Conservation (phyloP, 1,140 invertebrate genomes). For the Cydia pomonella region DNA sequence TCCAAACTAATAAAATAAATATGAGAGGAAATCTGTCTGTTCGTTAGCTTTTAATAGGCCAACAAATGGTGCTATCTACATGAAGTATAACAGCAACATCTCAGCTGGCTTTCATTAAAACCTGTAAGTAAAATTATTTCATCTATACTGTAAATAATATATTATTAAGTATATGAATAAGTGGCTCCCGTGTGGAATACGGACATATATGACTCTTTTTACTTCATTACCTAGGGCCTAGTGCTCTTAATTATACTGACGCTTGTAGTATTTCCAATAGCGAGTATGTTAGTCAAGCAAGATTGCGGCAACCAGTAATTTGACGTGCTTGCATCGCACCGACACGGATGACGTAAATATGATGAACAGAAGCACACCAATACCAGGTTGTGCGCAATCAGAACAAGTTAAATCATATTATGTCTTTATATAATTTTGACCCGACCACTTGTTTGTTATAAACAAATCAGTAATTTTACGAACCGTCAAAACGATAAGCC, state of each 20-base stretch:
- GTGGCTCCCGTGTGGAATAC: too few species aligned
- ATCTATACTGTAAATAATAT: too few species aligned
- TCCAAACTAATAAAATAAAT: neutral
- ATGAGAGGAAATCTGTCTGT: slow-evolving; percentile 1
- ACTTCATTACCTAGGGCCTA: neutral
- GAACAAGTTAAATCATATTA: too few species aligned
- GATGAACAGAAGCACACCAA: slow-evolving; percentile 39
- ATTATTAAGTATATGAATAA: too few species aligned
- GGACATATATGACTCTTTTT: neutral
- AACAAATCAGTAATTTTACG: too few species aligned
- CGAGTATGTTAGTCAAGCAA: slow-evolving; percentile 44
- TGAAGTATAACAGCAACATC: neutral
- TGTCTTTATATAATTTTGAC: too few species aligned
- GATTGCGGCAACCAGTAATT: slow-evolving; percentile 50
- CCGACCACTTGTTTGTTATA: too few species aligned
- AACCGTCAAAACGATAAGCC: too few species aligned
- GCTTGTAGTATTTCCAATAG: slow-evolving; percentile 31
- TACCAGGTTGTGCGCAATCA: neutral
- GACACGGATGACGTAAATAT: slow-evolving; percentile 49
- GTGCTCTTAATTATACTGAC: neutral
- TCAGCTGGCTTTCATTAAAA: too few species aligned
- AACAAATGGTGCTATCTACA: neutral
- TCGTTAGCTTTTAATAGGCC: slow-evolving; percentile 1
- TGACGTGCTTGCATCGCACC: slow-evolving; percentile 48
- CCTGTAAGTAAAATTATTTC: too few species aligned